A percentile compares a stretch with the other conserved stretches of the same genome.
phyloP scores from a whole-genome alignment of 2,888 invertebrate species.

The Melanargia galathea region DNA sequence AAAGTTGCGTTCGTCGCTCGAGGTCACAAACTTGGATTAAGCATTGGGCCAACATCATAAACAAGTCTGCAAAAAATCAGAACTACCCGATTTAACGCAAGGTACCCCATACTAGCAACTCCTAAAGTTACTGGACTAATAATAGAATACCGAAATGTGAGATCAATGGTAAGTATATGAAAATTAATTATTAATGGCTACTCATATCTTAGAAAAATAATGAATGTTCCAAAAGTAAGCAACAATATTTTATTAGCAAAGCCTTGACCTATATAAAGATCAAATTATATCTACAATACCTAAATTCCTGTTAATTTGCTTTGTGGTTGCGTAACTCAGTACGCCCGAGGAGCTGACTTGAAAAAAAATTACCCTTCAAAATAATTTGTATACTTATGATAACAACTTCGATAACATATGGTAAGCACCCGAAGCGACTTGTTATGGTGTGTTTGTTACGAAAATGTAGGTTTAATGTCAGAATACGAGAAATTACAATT shows the following conservation, averaged over 20 bases:
- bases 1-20: too few relatives aligned
- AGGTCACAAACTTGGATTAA: too few relatives aligned
- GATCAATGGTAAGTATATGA: too few relatives aligned
- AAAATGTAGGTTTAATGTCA: conserved; percentile 8
- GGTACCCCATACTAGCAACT: too few relatives aligned
- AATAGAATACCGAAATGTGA: too few relatives aligned
- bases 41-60: too few relatives aligned
- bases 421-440: conserved; percentile 34
- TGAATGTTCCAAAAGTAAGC: not conserved
- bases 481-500: conserved; percentile 1
- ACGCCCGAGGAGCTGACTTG: conserved; percentile 32
- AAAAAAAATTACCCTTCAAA: conserved; percentile 29
- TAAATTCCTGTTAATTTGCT: conserved; percentile 24
- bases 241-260: not conserved
- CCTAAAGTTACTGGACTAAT: too few relatives aligned
- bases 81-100: too few relatives aligned
- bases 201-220: not conserved
- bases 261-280: not conserved
- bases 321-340: conserved; percentile 33
- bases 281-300: not conserved
- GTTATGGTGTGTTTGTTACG: conserved; percentile 23
- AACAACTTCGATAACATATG: conserved; percentile 46
- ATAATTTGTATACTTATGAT: conserved; percentile 36
- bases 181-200: too few relatives aligned
- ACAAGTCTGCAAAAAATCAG: too few relatives aligned